Base-by-base conservation (phyloP, 1,140 invertebrate species). In the Pygmarrhopalites habei region DNA sequence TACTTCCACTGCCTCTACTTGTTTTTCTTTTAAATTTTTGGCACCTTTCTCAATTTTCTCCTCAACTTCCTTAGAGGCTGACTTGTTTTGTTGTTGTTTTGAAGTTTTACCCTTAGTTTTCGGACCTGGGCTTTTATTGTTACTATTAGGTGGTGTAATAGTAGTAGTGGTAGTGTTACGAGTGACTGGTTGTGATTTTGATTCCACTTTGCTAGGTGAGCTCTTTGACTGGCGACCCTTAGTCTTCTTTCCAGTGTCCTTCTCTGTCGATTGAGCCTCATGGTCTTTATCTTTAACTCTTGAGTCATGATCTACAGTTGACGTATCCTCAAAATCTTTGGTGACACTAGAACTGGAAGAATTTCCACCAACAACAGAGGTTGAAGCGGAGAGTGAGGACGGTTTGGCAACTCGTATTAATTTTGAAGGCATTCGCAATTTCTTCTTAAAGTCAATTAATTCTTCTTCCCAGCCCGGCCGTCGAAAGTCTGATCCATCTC, bases 381-480 rank as follows among this genome's bases (percentile, higher is more conserved):
- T 47, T 10, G 66, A 61, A 15, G 65, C 49, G 29, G 64, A 66
- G 56, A 70, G 39, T 10, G 68, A 66, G 32, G 68, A 66, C n/a
- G 71, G 69, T 52, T 67, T 68, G 25, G 87, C 83, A 7, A 90
- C 85, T 5, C 84, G 86, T 60, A 90, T 90, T 39, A 90, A 75
- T 64, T 83, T 82, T 15, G 84, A 76, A 2, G 88, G 88, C 81
- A 90, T 88, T 58, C 88, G 80, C 1, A 90, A 74, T 0, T 87
- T 88, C 66, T 56, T 56, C 74, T 91, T 90, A 69, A 86, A 91
- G 64, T 82, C 83, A 7, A 35, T 35, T 15, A 89, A 79, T 71
- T 89, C 87, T 70, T 86, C 85, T 75, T 88, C 85, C 86, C 86
- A 89, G 0, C 86, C 86, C 0, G 85, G 86, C 2, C 66, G 61